Conservation (phyloP, 2,888 invertebrate genomes). For the Galerucella pusilla region DNA sequence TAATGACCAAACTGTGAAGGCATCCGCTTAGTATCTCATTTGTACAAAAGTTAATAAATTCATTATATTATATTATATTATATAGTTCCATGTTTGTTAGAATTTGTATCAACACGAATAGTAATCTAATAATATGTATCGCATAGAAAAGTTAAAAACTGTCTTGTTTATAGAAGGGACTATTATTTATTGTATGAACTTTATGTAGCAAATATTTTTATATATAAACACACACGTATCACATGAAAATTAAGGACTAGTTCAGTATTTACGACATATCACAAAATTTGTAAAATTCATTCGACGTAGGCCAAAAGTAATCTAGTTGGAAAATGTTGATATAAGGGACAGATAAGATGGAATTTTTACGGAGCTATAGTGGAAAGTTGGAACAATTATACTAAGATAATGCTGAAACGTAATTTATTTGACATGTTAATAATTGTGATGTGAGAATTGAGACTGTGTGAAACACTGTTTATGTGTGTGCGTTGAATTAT, state of each 20-base stretch:
- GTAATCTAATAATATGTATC: conserved; percentile 6
- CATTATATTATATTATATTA: neutral
- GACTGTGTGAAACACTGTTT: neutral
- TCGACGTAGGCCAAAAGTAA: too few relatives aligned
- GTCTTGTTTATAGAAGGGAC: neutral
- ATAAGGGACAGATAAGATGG: too few relatives aligned
- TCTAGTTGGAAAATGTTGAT: too few relatives aligned
- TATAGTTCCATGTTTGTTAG: conserved; percentile 15
- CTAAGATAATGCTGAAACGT: too few relatives aligned
- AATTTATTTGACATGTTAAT: neutral
- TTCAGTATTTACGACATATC: too few relatives aligned
- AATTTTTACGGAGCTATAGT: too few relatives aligned
- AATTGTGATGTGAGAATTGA: neutral
- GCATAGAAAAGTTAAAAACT: conserved; percentile 5
- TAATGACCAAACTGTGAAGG: conserved; percentile 71
- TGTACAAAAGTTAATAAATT: conserved; percentile 20
- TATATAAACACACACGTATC: neutral
- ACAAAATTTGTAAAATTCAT: too few relatives aligned
- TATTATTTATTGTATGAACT: conserved; percentile 9
- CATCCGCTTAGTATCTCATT: conserved; percentile 68
- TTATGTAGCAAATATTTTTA: conserved; percentile 8
- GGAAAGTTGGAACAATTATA: too few relatives aligned
- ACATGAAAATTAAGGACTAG: too few relatives aligned
- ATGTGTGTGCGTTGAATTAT: neutral
- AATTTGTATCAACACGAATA: conserved; percentile 18